Percentiles rank a stretch among this genome's conserved stretches.
phyloP scores from a whole-genome alignment of 2,888 invertebrate species.

The Neoitamus cyanurus region DNA sequence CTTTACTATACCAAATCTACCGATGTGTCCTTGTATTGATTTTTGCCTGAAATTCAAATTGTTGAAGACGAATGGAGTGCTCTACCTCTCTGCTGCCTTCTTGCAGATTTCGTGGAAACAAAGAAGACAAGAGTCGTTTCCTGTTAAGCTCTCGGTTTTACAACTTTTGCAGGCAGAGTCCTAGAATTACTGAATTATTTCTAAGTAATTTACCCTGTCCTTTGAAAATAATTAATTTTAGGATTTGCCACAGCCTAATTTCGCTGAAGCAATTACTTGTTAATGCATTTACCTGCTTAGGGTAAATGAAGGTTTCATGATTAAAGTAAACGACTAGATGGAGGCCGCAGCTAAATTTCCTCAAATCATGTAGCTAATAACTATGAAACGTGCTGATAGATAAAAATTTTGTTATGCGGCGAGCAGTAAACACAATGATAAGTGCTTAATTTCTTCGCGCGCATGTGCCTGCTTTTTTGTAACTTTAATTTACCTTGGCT shows the following conservation, averaged over 20 bases:
- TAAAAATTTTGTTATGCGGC: too few species aligned
- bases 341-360: background rate
- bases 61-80: background rate
- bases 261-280: background rate
- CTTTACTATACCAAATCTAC: background rate
- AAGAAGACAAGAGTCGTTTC: background rate
- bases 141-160: background rate
- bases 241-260: background rate
- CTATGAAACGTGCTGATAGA: background rate
- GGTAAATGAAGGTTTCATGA: background rate
- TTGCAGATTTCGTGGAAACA: background rate
- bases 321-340: background rate
- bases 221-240: background rate
- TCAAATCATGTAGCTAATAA: background rate
- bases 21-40: conserved; percentile 17
- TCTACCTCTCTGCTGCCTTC: background rate
- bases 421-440: background rate
- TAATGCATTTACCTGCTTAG: background rate
- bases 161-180: background rate
- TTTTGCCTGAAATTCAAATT: background rate
- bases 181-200: background rate
- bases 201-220: background rate
- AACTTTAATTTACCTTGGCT: background rate
- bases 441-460: background rate
- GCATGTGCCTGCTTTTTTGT: background rate